Evolutionary conservation across 2,113 vertebrate species (phyloP).

Genomic region (Sardina pilchardus): DNA sequence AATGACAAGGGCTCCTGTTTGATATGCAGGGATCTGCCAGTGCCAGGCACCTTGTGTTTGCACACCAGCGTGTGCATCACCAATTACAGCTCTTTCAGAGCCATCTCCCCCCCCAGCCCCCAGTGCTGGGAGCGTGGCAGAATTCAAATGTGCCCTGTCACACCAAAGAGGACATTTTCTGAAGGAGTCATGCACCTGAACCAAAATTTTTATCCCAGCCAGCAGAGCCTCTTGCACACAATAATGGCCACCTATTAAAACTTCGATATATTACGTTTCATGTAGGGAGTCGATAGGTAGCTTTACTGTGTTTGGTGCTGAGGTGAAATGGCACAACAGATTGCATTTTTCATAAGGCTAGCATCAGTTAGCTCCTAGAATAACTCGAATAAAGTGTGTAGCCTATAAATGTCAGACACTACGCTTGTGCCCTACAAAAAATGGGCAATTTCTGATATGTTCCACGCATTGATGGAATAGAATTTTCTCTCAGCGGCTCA

Average conservation of each 20-base stretch:
- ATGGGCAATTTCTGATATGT: neutral
- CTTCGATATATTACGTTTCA: neutral
- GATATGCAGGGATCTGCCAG: constrained; percentile 17
- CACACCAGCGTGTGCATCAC: neutral
- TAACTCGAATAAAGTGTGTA: neutral
- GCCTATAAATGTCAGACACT: neutral
- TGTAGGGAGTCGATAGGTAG: neutral
- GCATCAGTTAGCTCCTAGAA: neutral
- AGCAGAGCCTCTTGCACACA: neutral
- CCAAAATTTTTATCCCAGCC: neutral
- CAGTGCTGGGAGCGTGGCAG: neutral
- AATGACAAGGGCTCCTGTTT: constrained; percentile 11
- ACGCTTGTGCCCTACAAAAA: neutral
- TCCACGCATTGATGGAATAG: neutral
- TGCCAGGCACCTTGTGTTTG: neutral
- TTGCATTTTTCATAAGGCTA: neutral
- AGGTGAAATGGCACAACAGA: neutral
- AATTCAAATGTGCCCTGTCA: constrained; percentile 11
- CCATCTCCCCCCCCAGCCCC: neutral
- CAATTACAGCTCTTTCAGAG: constrained; percentile 20
- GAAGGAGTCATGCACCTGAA: neutral
- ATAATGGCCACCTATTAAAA: neutral
- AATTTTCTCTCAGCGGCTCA: neutral
- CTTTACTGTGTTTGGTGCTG: neutral
- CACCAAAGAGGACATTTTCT: neutral